Percentiles rank a stretch among this genome's conserved stretches.
These are phyloP conservation scores for Pegoplata infirma DNA, from an alignment of 2,888 invertebrate genomes.

Conservation along the genomic window DNA sequence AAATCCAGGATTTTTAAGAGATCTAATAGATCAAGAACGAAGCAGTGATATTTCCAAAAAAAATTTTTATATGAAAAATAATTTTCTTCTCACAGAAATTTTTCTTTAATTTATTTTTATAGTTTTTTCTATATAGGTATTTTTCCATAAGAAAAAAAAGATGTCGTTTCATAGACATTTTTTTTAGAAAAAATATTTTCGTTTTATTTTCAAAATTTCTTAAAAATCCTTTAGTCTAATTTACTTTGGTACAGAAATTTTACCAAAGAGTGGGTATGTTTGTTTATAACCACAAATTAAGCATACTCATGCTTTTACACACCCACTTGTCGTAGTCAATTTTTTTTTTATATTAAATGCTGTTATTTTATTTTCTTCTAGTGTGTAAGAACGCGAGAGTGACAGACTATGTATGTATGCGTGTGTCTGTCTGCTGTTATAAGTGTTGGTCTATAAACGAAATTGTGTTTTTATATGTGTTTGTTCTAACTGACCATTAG, in stretches of 20 bases:
- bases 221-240: too few relatives aligned
- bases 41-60: too few relatives aligned
- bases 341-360: constrained; percentile 3
- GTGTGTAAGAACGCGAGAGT: background rate
- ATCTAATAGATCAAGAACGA: too few relatives aligned
- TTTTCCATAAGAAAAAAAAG: too few relatives aligned
- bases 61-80: too few relatives aligned
- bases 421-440: background rate
- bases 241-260: background rate
- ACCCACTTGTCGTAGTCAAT: constrained; percentile 43
- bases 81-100: too few relatives aligned
- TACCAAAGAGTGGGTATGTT: background rate
- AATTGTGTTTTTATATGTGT: background rate
- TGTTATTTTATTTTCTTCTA: background rate
- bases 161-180: too few relatives aligned
- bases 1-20: too few relatives aligned
- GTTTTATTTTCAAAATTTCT: too few relatives aligned
- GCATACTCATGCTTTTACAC: constrained; percentile 17
- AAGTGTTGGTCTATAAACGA: background rate
- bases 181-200: too few relatives aligned
- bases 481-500: background rate
- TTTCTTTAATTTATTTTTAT: too few relatives aligned
- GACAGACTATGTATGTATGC: background rate
- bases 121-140: too few relatives aligned
- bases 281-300: constrained; percentile 49